Evolutionary conservation across 2,888 invertebrate species (phyloP).

Genomic region (Trichopoda pennipes): DNA sequence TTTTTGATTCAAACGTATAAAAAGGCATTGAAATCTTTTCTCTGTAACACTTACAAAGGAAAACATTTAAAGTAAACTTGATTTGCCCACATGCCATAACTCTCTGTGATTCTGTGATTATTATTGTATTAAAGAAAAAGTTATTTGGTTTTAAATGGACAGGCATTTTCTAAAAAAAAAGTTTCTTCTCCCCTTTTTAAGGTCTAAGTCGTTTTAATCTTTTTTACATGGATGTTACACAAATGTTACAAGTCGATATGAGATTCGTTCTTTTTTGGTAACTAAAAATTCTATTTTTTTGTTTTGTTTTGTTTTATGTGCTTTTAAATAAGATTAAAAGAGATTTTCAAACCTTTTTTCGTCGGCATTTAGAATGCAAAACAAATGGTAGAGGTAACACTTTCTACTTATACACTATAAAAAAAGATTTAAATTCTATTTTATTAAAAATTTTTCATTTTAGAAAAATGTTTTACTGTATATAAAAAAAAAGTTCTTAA

Average conservation of each 20-base stretch:
- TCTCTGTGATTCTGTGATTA: too few species aligned
- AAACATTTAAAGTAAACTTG: too few species aligned
- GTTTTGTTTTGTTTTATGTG: background rate
- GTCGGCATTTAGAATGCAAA: background rate
- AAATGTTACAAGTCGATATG: slow-evolving; percentile 31
- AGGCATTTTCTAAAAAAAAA: too few species aligned
- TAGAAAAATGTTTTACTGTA: too few species aligned
- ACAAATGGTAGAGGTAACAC: background rate
- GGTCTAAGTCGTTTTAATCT: background rate
- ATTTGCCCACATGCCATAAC: too few species aligned
- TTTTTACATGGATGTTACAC: slow-evolving; percentile 18
- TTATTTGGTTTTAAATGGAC: too few species aligned
- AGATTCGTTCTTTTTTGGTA: background rate
- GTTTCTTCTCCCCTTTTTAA: background rate
- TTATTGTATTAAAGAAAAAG: too few species aligned
- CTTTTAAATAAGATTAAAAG: slow-evolving; percentile 34
- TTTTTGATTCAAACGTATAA: too few species aligned
- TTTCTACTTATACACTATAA: background rate
- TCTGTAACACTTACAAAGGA: too few species aligned
- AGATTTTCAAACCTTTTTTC: slow-evolving; percentile 12
- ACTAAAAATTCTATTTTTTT: background rate
- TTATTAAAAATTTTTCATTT: too few species aligned
- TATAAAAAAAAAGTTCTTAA: too few species aligned
- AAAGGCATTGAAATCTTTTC: too few species aligned
- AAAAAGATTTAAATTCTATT: slow-evolving; percentile 11